Evolutionary conservation across 1,140 invertebrate genomes (phyloP).

Genomic region (Eupristina koningsbergeri): DNA sequence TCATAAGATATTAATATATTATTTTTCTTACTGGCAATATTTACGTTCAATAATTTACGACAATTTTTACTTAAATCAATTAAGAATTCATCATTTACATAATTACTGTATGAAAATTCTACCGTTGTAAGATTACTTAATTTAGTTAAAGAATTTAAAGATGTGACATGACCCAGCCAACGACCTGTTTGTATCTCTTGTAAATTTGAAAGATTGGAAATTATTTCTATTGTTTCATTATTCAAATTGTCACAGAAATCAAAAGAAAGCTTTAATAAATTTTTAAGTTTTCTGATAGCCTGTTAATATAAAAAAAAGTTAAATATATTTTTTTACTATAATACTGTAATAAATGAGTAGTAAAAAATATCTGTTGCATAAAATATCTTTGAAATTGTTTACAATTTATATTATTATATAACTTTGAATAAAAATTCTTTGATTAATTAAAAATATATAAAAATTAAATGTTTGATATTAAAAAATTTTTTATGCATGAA

Average conservation of each 20-base stretch:
- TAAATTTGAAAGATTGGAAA: slow-evolving; percentile 12
- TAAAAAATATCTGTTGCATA: too few relatives aligned
- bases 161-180: slow-evolving; percentile 1
- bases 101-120: slow-evolving; percentile 7
- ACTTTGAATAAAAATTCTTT: too few relatives aligned
- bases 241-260: slow-evolving; percentile 26
- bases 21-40: slow-evolving; percentile 21
- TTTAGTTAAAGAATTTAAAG: background rate
- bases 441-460: too few relatives aligned
- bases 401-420: too few relatives aligned
- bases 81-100: slow-evolving; percentile 22
- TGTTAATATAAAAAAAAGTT: background rate
- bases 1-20: background rate
- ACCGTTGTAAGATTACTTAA: slow-evolving; percentile 6
- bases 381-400: too few relatives aligned
- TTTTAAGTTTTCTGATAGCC: slow-evolving; percentile 16
- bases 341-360: too few relatives aligned
- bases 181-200: slow-evolving; percentile 18
- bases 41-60: background rate
- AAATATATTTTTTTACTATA: background rate
- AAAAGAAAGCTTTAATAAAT: slow-evolving; percentile 24
- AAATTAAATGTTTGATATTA: too few relatives aligned
- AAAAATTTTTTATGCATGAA: too few relatives aligned
- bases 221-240: slow-evolving; percentile 13
- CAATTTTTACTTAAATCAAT: background rate